Evolutionary conservation across 1,140 invertebrate species (phyloP), one percentile per base, ranked within the genome.

Genomic region (Lepidurus packardi): DNA sequence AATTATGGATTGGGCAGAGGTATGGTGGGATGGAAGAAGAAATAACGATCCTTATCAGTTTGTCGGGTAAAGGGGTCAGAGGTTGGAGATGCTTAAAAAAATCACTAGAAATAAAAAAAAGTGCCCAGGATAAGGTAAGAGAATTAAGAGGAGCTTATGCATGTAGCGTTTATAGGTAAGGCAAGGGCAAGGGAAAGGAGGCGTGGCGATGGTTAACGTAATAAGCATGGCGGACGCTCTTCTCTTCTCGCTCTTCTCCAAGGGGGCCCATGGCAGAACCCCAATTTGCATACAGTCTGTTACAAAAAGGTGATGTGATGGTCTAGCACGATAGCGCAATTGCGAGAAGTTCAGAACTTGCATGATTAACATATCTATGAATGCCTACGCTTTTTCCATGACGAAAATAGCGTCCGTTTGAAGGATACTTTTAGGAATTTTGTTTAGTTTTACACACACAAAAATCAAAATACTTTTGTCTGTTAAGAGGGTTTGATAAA

Each of bases 201-300:
- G 53, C 53, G 53, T 65, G 53, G 53, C 53, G 53, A 65, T 65
- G 53, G 53, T 65, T 65, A 65, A 65, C 53, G 53, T 65, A 65
- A 65, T 65, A 65, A 65, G 53, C 53, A 65, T 65, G 53, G 53
- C 53, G 53, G 53, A 65, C 53, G 53, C 53, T 65, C 53, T 65
- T 65, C 53, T 65, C 53, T 65, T 65, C 53, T 65, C 53, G 53
- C 53, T 65, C 53, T 65, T 65, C 53, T 65, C 53, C 53, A 65
- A 65, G 53, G 53, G 53, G 53, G 53, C 53, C 53, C 53, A 13
- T 21, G 53, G 53, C 53, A 65, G 53, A 65, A 65, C 53, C 53
- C 53, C 53, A 21, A 65, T 65, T 65, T 65, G 53, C 53, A 65
- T 65, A 65, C 21, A 65, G 53, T 65, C 53, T 65, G 53, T n/a